These are phyloP conservation scores for Microcebus griseorufus DNA, from an alignment of 2,113 vertebrate genomes.

Conservation along the genomic window DNA sequence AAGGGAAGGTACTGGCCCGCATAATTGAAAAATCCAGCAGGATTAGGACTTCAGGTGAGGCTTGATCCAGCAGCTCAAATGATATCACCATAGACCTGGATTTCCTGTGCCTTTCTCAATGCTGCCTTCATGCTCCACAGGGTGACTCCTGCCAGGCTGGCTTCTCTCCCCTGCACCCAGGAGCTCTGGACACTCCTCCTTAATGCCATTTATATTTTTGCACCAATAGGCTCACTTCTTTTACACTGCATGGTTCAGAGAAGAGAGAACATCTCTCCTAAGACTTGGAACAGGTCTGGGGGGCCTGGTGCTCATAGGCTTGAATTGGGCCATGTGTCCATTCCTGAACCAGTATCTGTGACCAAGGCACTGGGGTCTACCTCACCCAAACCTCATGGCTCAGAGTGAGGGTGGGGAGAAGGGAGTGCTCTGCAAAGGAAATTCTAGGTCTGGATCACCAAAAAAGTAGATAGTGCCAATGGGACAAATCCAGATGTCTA, in stretches of 20 bases:
- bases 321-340: not conserved
- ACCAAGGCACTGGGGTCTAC: not conserved
- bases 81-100: not conserved
- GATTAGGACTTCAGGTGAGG: conserved; percentile 14
- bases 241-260: not conserved
- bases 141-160: not conserved
- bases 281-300: not conserved
- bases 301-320: not conserved
- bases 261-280: not conserved
- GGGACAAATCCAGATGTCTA: not conserved
- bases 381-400: not conserved
- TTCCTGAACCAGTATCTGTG: conserved; percentile 5
- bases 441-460: not conserved
- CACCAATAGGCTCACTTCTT: not conserved
- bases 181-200: not conserved
- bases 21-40: not conserved
- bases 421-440: not conserved
- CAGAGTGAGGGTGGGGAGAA: not conserved
- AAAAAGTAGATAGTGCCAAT: not conserved
- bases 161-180: not conserved
- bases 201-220: not conserved
- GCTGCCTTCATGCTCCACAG: not conserved
- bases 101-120: not conserved
- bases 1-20: not conserved
- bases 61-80: conserved; percentile 23